phyloP scores from a whole-genome alignment of 2,797 vertebrate species.

The Phoxinus dragarum region DNA sequence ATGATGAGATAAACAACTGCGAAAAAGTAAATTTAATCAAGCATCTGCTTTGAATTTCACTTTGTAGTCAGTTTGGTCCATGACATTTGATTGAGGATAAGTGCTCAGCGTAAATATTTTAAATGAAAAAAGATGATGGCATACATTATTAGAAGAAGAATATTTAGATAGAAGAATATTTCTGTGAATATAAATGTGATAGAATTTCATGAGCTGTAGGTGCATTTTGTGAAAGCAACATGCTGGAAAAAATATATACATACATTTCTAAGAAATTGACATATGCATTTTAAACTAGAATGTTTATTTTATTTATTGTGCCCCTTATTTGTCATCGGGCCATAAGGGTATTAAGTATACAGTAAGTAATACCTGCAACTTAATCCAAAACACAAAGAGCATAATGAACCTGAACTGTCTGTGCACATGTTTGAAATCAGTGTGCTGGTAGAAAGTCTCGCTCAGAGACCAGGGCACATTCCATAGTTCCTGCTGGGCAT shows the following conservation, averaged over 20 bases:
- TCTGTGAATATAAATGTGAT: background rate
- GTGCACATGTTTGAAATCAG: conserved; percentile 14
- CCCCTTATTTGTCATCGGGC: background rate
- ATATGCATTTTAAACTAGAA: background rate
- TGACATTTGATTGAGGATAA: background rate
- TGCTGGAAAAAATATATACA: no score
- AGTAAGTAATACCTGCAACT: background rate
- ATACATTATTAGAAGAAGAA: background rate
- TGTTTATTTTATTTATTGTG: background rate
- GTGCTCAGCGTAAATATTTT: background rate
- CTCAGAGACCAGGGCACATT: conserved; percentile 71
- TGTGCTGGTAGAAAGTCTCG: conserved; percentile 40
- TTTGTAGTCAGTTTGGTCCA: background rate
- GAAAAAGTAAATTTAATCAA: background rate
- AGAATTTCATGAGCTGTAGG: background rate
- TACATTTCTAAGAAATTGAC: background rate
- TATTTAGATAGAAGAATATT: background rate
- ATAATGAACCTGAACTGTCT: background rate
- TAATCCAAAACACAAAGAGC: conserved; percentile 2
- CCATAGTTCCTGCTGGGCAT: conserved; percentile 74
- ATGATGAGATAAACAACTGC: conserved; percentile 2
- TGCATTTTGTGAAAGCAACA: background rate
- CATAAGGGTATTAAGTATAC: background rate
- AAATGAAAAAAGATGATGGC: background rate
- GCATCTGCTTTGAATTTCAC: background rate